Evolutionary conservation across 1,140 invertebrate genomes (phyloP).

Genomic region (Vollenhovia emeryi): DNA sequence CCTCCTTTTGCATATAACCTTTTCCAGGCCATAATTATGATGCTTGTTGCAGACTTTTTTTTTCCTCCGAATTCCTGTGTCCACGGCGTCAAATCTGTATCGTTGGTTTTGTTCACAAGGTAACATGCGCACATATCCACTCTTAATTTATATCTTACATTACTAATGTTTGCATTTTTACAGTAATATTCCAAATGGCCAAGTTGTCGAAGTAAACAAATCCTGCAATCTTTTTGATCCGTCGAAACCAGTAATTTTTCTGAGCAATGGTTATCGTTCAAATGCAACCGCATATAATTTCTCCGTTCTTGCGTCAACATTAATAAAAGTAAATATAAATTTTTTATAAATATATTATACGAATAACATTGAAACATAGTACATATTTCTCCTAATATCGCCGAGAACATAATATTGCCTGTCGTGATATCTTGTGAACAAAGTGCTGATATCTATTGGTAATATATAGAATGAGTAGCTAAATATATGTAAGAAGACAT

Average conservation of each 20-base stretch:
- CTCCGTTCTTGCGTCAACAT: not conserved
- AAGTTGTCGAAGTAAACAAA: not conserved
- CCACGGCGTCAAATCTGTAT: constrained; percentile 3
- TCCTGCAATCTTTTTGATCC: not conserved
- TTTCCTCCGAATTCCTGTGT: not conserved
- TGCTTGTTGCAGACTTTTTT: too few species aligned
- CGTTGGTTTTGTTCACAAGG: constrained; percentile 12
- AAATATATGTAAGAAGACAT: too few species aligned
- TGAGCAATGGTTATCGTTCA: constrained; percentile 41
- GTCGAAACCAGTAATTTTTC: not conserved
- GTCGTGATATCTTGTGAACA: too few species aligned
- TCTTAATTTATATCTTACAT: not conserved
- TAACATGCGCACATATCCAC: not conserved
- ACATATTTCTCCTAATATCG: too few species aligned
- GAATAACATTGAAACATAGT: not conserved
- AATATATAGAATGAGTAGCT: too few species aligned
- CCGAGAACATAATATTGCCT: too few species aligned
- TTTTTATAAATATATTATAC: too few species aligned
- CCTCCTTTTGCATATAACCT: too few species aligned
- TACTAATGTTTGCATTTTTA: not conserved
- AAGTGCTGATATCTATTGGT: too few species aligned
- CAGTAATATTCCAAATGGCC: not conserved
- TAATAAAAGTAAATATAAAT: not conserved
- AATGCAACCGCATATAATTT: not conserved
- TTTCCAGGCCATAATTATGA: too few species aligned